A percentile compares a stretch with the other conserved stretches of the same genome.
phyloP scores from a whole-genome alignment of 2,888 invertebrate genomes.

The Lasioglossum zephyrum region DNA sequence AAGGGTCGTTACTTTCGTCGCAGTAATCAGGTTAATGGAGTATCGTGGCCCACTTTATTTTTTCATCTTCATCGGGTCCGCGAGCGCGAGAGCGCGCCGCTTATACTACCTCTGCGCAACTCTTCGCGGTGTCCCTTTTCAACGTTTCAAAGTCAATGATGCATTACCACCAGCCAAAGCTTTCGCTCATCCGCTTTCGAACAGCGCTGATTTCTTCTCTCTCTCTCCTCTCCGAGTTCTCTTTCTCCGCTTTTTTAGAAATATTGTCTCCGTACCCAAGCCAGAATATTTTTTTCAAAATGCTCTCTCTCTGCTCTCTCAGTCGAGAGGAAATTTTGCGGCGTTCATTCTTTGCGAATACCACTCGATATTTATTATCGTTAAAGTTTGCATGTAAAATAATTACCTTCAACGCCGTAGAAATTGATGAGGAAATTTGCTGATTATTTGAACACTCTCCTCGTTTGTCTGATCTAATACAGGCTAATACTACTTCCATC shows the following conservation, averaged over 20 bases:
- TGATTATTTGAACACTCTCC: neutral
- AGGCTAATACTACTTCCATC: neutral
- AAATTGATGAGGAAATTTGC: neutral
- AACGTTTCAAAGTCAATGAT: constrained; percentile 51
- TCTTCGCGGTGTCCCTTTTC: constrained; percentile 35
- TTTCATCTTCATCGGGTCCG: constrained; percentile 58
- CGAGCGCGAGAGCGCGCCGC: constrained; percentile 6
- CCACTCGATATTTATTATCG: neutral
- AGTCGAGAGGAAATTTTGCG: neutral
- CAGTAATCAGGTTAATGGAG: constrained; percentile 76
- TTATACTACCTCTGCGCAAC: constrained; percentile 21
- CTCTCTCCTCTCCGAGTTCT: neutral
- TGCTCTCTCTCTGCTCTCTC: neutral
- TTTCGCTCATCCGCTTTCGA: neutral
- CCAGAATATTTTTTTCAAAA: neutral
- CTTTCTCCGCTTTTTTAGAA: neutral
- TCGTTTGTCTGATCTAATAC: too few relatives aligned
- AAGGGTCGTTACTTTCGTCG: constrained; percentile 68
- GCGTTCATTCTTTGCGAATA: neutral
- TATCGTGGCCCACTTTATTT: constrained; percentile 71
- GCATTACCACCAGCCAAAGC: constrained; percentile 39
- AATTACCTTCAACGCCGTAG: neutral
- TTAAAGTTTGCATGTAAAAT: neutral
- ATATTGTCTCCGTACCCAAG: constrained; percentile 24
- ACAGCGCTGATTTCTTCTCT: neutral